Conservation (phyloP, 2,113 vertebrate genomes). For the Melozone crissalis region DNA sequence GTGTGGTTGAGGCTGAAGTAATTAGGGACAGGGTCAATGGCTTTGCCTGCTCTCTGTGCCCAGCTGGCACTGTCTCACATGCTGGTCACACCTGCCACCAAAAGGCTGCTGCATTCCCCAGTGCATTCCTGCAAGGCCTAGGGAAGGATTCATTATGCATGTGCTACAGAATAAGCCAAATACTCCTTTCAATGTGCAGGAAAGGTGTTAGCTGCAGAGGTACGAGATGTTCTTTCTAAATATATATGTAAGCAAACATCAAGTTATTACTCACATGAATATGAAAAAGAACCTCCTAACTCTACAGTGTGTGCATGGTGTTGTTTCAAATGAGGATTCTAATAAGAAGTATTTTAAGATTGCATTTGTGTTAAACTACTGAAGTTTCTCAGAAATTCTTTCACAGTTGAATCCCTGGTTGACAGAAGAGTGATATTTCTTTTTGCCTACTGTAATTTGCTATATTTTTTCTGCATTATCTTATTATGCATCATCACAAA, state of each 20-base stretch:
- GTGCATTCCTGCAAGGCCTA: not conserved
- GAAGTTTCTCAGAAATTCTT: constrained; percentile 7
- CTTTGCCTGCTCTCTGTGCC: not conserved
- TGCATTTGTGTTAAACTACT: constrained; percentile 28
- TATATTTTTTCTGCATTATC: not conserved
- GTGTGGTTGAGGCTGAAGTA: not conserved
- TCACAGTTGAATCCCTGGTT: constrained; percentile 12
- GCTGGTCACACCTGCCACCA: not conserved
- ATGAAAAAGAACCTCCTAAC: constrained; percentile 21
- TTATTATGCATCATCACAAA: not conserved
- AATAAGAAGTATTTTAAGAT: constrained; percentile 58
- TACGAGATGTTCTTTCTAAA: not conserved
- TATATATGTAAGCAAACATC: constrained; percentile 27
- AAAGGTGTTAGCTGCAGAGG: not conserved
- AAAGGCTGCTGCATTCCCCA: not conserved
- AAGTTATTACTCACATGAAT: constrained; percentile 32
- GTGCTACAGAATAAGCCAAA: not conserved
- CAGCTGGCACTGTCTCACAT: not conserved
- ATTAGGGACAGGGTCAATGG: not conserved
- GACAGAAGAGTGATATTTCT: constrained; percentile 14
- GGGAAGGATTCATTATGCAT: not conserved
- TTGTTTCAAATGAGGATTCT: constrained; percentile 15
- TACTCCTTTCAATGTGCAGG: not conserved
- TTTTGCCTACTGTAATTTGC: constrained; percentile 32
- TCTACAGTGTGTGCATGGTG: not conserved